Conservation (phyloP, 2,797 vertebrate genomes). For the Lepilemur septentrionalis region DNA sequence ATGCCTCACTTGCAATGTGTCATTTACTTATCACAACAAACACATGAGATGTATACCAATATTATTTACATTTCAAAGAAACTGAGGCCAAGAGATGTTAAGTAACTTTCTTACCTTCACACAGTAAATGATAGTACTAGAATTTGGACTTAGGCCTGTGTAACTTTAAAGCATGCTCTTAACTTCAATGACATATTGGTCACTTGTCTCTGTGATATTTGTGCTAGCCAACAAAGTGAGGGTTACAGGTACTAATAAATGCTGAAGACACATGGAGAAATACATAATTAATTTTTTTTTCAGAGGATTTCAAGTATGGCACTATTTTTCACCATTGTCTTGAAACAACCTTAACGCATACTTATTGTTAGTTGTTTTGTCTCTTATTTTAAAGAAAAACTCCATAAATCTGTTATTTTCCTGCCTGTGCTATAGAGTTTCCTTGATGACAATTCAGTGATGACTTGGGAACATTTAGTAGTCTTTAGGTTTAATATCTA, state of each 20-base stretch:
- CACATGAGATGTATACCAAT: neutral
- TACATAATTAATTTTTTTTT: neutral
- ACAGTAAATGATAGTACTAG: neutral
- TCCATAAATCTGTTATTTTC: neutral
- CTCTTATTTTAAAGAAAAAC: conserved; percentile 26
- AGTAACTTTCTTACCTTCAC: neutral
- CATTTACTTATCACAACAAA: neutral
- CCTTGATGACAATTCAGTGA: conserved; percentile 47
- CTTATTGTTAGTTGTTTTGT: neutral
- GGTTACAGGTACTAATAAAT: neutral
- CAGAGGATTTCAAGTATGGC: neutral
- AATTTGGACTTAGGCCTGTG: neutral
- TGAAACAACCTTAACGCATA: neutral
- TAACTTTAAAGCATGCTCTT: neutral
- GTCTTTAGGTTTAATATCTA: conserved; percentile 48
- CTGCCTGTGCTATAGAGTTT: neutral
- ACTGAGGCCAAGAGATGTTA: neutral
- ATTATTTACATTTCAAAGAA: conserved; percentile 1
- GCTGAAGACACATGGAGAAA: neutral
- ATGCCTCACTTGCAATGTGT: neutral
- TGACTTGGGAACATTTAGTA: conserved; percentile 44
- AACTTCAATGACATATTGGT: neutral
- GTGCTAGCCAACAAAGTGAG: neutral
- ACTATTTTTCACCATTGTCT: neutral
- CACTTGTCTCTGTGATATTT: neutral